Evolutionary conservation across 2,888 invertebrate species (phyloP), one percentile per base, ranked within the genome.

Genomic region (Spilosoma lubricipeda): DNA sequence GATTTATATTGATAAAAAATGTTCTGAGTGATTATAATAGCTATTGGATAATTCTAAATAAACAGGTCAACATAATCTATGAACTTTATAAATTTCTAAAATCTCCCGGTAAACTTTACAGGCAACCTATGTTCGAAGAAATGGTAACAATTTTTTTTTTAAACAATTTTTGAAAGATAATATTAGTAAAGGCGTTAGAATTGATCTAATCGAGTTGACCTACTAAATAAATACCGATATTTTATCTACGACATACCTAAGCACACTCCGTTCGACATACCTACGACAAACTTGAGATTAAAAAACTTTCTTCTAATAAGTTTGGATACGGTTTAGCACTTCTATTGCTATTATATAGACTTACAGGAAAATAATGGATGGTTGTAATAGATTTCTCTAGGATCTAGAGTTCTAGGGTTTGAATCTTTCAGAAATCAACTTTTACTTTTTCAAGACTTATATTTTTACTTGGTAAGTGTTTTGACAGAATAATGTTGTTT

Each of bases 261-360:
- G 77, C 71, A 75, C 70, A 71, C 69, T 80, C 73, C 18, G 72
- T 64, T 70, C 52, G 64, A 72, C 68, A 68, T 71, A 56, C 11
- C 23, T n/a, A 67, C 68, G 74, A 75, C 73, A 82, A 85, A 76
- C 81, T 84, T 74, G 67, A 77, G 75, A 85, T 84, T 85, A 85
- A 85, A 85, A 85, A 84, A 85, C 78, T 84, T 85, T 81, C 69
- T 76, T 78, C 30, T 65, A 77, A 77, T 75, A 77, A 80, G 80
- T 83, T 80, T 76, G 33, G 76, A 70, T 70, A 33, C 52, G 70
- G 71, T 68, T 72, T 70, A 74, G 56, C 59, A 33, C 27, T 77
- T 72, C 9, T 2, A 39, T 71, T 48, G 56, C 33, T 68, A 42
- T 48, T 66, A 36, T 69, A 52, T 63, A 63, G 7, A 39, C n/a